Base-by-base conservation (phyloP, 2,888 invertebrate species). In the Lissonota sp. region DNA sequence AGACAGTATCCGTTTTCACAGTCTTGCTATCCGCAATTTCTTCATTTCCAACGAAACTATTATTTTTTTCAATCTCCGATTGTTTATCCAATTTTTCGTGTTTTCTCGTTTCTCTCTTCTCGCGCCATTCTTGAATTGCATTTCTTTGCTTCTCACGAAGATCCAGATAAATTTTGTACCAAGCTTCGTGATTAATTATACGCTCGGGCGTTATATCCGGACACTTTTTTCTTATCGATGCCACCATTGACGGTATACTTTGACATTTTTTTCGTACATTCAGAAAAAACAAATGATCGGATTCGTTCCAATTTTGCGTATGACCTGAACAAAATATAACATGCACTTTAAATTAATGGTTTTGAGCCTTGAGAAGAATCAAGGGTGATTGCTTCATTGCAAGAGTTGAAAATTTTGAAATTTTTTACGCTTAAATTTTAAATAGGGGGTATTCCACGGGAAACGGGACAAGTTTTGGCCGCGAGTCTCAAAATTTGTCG, bases 171-270 rank as follows among this genome's bases (percentile, higher is more conserved):
- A 91, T 86, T 75, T 90, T 91, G 85, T 93, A 93, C 94, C 94
- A 94, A 4, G 92, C 89, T 72, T 93, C 93, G 85, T 94, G 94
- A 75, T 90, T 89, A 10, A 92, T 87, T 44, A 94, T 92, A 26
- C 90, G 88, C 64, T 93, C 92, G 7, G 84, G 80, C 1, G 90
- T 86, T 8, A 92, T 16, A 72, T 92, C 91, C 0, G 92, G 92
- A 83, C 88, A 92, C 40, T 88, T 90, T 44, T 77, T 84, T 73
- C 87, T 88, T 10, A 92, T 83, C 2, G 88, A 88, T 0, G 55
- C 53, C 0, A 91, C 89, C 14, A 92, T 73, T 0, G 87, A 71
- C 1, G 91, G 86, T 5, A 91, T 82, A 37, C 75, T 88, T 16
- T 84, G 83, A 67, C 82, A 83, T 12, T 84, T 89, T 46, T 87